Conservation (phyloP, 2,888 invertebrate genomes). For the Octodonta nipae region DNA sequence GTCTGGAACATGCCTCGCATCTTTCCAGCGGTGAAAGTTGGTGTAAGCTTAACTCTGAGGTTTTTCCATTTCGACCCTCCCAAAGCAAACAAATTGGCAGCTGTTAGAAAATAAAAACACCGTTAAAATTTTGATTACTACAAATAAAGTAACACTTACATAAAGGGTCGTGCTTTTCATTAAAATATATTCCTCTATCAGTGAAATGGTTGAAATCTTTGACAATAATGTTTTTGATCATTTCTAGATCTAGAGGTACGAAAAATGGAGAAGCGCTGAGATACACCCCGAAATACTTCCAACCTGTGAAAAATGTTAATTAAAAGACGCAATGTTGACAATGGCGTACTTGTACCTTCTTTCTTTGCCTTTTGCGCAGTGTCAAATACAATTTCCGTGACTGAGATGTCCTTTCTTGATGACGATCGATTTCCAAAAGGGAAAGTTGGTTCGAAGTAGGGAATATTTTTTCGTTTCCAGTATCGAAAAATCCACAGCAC, state of each 20-base stretch:
- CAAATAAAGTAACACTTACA: constrained; percentile 20
- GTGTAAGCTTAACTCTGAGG: constrained; percentile 34
- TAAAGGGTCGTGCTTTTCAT: constrained; percentile 44
- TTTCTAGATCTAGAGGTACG: constrained; percentile 18
- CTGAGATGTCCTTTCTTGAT: too few relatives aligned
- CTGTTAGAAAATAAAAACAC: constrained; percentile 26
- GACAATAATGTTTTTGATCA: constrained; percentile 35
- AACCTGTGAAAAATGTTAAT: constrained; percentile 7
- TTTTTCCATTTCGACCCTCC: constrained; percentile 14
- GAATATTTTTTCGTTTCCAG: constrained; percentile 3
- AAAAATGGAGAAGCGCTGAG: constrained; percentile 4
- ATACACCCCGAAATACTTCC: constrained; percentile 11
- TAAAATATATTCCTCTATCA: constrained; percentile 44
- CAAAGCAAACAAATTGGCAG: constrained; percentile 25
- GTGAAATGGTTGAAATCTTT: constrained; percentile 48
- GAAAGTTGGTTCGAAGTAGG: constrained; percentile 1
- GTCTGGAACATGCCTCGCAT: constrained; percentile 48
- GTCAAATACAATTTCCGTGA: too few relatives aligned
- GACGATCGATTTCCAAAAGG: constrained; percentile 1
- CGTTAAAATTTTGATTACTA: background rate
- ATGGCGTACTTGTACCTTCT: too few relatives aligned
- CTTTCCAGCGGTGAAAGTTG: constrained; percentile 51
- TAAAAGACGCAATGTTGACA: too few relatives aligned
- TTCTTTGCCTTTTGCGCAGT: too few relatives aligned
- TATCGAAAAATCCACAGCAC: too few relatives aligned